Evolutionary conservation across 2,888 invertebrate genomes (phyloP).

Genomic region (Eupithecia abbreviata): DNA sequence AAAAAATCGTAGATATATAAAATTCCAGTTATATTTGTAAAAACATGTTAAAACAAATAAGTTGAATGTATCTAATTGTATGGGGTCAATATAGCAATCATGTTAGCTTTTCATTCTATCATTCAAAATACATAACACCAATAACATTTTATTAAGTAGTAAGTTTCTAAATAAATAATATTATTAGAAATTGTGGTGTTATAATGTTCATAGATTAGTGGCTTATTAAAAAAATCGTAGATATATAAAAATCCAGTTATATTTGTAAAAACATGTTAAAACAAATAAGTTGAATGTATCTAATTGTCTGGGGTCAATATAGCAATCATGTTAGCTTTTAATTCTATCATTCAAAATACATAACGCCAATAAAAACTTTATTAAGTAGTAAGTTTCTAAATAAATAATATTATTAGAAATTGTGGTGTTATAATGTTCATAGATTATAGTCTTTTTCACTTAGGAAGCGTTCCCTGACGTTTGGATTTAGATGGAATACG

Average conservation of each 20-base stretch:
- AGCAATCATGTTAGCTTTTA: no score
- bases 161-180: no score
- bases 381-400: not conserved
- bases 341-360: no score
- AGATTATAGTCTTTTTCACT: not conserved
- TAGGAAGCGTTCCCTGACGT: no score
- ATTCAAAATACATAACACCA: not conserved
- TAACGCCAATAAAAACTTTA: no score
- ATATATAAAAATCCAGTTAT: no score
- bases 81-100: not conserved
- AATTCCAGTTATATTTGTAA: not conserved
- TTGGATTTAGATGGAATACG: no score
- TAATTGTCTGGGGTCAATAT: no score
- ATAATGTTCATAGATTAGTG: no score
- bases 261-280: no score
- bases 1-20: not conserved
- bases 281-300: no score
- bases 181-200: no score
- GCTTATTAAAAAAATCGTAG: not conserved
- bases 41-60: not conserved
- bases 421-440: constrained; percentile 5
- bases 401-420: not conserved
- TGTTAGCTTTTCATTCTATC: not conserved
- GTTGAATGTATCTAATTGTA: not conserved
- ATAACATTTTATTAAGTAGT: not conserved